phyloP scores from a whole-genome alignment of 2,797 vertebrate genomes.

The Columba guinea region DNA sequence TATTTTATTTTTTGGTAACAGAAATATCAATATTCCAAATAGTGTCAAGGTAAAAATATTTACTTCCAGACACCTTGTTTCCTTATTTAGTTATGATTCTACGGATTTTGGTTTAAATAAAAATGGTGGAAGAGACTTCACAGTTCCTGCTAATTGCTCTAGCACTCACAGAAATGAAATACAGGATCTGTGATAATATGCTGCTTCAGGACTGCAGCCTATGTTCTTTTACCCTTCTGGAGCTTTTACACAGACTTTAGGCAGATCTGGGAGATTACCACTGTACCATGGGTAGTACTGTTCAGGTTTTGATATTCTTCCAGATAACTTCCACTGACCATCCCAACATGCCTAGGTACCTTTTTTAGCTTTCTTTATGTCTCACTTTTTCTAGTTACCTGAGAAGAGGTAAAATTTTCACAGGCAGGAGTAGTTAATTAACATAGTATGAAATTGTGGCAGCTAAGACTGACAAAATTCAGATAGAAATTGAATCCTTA shows the following conservation, averaged over 20 bases:
- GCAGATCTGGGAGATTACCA: not conserved
- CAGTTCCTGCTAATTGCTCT: not conserved
- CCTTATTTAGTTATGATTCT: not conserved
- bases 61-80: not conserved
- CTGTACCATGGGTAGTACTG: not conserved
- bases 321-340: not conserved
- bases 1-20: not conserved
- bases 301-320: not conserved
- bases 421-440: not conserved
- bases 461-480: not conserved
- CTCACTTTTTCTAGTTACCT: not conserved
- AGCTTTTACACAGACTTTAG: not conserved
- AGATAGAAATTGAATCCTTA: not conserved
- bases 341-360: not conserved
- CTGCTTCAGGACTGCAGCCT: not conserved
- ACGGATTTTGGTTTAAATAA: not conserved
- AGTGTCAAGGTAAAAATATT: not conserved
- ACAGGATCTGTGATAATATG: not conserved
- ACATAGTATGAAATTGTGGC: not conserved
- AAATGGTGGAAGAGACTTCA: not conserved
- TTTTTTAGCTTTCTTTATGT: not conserved
- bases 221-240: not conserved
- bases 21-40: not conserved
- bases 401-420: not conserved
- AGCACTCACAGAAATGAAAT: not conserved